Evolutionary conservation across 2,113 vertebrate genomes (phyloP), one percentile per base, ranked within the genome.

Genomic region (Falco punctatus): DNA sequence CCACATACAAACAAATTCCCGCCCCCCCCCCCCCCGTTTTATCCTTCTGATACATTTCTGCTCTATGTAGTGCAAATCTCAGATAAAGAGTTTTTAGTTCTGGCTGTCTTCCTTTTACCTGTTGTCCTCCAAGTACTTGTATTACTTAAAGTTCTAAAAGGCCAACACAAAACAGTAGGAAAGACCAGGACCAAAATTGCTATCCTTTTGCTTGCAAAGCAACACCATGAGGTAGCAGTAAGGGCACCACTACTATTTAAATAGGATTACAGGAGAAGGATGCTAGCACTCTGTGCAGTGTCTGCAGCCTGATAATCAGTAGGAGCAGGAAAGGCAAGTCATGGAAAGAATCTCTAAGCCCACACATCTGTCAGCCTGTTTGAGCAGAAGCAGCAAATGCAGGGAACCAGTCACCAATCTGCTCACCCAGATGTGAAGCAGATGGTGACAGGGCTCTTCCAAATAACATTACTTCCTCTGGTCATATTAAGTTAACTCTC

Each of bases 391-490:
- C 83, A 86, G 84, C 81, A 49, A 80, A 51, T 27, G 48, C 3
- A 70, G 74, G 61, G 88, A 94, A 28, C 14, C 26, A 55, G 86
- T 59, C 57, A 35, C 77, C 61, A 82, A 32, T 89, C 77, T 84
- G 87, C 74, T 93, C 33, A 46, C 59, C 74, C 78, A 80, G 81
- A 94, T 92, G 80, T 83, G 82, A 85, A 93, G 49, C 92, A 93
- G 88, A 89, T 94, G 86, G 74, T 57, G 48, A 91, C 3, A 0
- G 44, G 58, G 58, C 64, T 81, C 88, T 88, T 86, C 72, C 83
- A 94, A 88, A 75, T 40, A 73, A 46, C 67, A 10, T 72, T 70
- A 54, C 69, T 94, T 89, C 90, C 81, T 86, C 74, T 55, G 61
- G 44, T 46, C 73, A 20, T 28, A 94, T 92, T 88, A 82, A 78